Percentiles rank a stretch among this genome's conserved stretches.
phyloP scores from a whole-genome alignment of 2,888 invertebrate genomes.

The Bugula neritina region DNA sequence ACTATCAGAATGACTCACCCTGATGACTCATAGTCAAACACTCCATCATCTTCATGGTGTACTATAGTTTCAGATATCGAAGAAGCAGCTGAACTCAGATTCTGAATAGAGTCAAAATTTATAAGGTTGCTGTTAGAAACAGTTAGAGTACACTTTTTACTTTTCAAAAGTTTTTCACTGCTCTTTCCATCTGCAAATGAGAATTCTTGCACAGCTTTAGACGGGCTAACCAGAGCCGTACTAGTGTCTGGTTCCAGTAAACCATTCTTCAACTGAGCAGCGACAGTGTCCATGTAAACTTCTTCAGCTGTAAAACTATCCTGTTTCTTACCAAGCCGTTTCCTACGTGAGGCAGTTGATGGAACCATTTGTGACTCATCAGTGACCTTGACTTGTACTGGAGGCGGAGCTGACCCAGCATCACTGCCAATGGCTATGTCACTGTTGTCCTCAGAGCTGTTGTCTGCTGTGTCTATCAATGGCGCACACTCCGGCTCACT shows the following conservation, averaged over 20 bases:
- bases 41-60: conserved; percentile 2
- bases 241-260: background rate
- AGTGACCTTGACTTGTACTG: background rate
- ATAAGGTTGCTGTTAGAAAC: conserved; percentile 10
- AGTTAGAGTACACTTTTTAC: background rate
- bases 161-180: background rate
- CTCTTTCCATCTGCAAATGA: background rate
- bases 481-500: conserved; percentile 23
- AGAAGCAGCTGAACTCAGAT: conserved; percentile 1
- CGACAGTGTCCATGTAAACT: conserved; percentile 13
- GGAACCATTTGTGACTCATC: background rate
- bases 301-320: conserved; percentile 20
- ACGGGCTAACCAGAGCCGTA: background rate
- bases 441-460: background rate
- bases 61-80: background rate
- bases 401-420: background rate
- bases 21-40: conserved; percentile 13
- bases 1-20: conserved; percentile 8
- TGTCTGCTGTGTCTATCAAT: conserved; percentile 11
- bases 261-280: background rate
- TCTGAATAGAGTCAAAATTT: conserved; percentile 22
- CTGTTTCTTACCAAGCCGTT: background rate
- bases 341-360: background rate
- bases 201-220: conserved; percentile 17
- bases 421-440: conserved; percentile 2